Evolutionary conservation across 2,113 vertebrate species (phyloP).

Genomic region (Microcebus jonahi): DNA sequence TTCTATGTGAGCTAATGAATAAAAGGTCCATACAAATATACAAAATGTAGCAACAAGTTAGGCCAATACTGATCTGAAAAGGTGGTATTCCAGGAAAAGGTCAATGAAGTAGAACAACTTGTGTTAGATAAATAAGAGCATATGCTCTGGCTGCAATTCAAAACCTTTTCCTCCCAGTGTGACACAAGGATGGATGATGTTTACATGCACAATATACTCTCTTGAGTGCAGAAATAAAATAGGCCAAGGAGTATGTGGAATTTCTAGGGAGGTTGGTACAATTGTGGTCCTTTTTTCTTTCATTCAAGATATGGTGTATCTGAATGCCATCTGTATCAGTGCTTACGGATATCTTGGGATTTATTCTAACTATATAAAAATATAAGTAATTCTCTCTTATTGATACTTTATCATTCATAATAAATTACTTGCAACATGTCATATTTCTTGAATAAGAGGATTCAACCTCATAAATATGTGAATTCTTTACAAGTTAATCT

Average conservation of each 20-base stretch:
- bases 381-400: not conserved
- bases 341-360: not conserved
- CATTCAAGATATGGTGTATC: not conserved
- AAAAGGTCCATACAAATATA: slow-evolving; percentile 1
- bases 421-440: not conserved
- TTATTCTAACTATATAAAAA: not conserved
- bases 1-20: slow-evolving; percentile 7
- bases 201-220: not conserved
- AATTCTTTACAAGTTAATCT: not conserved
- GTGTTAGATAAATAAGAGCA: not conserved
- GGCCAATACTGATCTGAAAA: not conserved
- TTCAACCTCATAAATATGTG: not conserved
- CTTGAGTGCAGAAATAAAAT: not conserved
- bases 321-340: not conserved
- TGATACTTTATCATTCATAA: not conserved
- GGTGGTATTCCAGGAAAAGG: not conserved
- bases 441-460: not conserved
- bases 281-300: not conserved
- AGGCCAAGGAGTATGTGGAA: not conserved
- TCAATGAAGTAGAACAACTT: not conserved
- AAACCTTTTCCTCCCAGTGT: not conserved
- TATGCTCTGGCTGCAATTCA: not conserved
- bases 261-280: not conserved
- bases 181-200: not conserved
- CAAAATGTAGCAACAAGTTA: not conserved